Base-by-base conservation (phyloP, 2,113 vertebrate genomes). In the Origma solitaria region DNA sequence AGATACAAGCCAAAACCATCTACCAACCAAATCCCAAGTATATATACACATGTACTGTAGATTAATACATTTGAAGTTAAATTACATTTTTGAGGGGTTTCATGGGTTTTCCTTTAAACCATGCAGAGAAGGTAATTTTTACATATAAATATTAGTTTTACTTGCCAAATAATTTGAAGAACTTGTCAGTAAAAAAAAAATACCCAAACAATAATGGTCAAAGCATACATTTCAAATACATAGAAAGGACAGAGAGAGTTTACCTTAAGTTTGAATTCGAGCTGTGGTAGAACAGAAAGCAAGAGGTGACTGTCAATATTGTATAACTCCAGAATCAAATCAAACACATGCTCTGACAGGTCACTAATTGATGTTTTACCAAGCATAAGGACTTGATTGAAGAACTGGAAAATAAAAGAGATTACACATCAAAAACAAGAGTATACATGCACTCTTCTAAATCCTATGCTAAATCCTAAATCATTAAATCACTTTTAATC, bases 201-300 rank as follows among this genome's bases (percentile, higher is more conserved):
- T 1, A 9, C 3, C 1, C 35, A 38, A 68, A 68, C 16, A 15
- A 19, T 49, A 82, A 35, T 0, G n/a, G 37, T 37, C 49, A 87
- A 89, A 88, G 62, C 25, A 92, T 13, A 57, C 2, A 38, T 65
- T 91, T 69, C 45, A 80, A 69, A 64, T 30, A 51, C 2, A 58
- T 1, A 47, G 16, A 25, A 92, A 58, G 19, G 2, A 13, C 13
- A 66, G 47, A 28, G 75, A 75, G 10, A 25, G 71, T 25, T 97
- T 98, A 99, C 99, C 99, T 99, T 99, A 57, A 99, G 98, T 90
- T 99, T 99, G 95, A 99, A 99, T 97, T 99, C 99, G 30, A 99
- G 98, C 96, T 99, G 99, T 22, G 99, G 99, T 96, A 99, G 98
- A 96, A 99, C 99, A 31, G 99, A 99, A n/a, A 99, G 98, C 94